Conservation (phyloP, 2,888 invertebrate species). For the Plemyria rubiginata region DNA sequence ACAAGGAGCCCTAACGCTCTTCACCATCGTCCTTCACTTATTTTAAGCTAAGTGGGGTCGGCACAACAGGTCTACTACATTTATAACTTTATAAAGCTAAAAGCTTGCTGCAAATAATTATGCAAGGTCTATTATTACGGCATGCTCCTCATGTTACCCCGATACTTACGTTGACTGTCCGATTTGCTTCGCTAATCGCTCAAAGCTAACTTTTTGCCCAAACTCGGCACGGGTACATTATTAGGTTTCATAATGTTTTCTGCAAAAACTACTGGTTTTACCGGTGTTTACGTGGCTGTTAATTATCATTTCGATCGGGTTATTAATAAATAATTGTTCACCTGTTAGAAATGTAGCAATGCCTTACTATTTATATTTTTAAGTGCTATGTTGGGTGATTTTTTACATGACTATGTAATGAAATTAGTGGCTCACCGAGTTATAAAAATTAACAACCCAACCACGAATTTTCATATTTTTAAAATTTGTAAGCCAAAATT, state of each 20-base stretch:
- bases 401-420: neutral
- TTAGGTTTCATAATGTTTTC: slow-evolving; percentile 27
- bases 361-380: neutral
- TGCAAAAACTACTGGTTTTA: slow-evolving; percentile 25
- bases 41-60: too few relatives aligned
- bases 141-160: slow-evolving; percentile 10
- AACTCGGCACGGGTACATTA: slow-evolving; percentile 24
- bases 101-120: neutral
- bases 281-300: slow-evolving; percentile 21
- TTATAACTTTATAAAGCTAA: too few relatives aligned
- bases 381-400: neutral
- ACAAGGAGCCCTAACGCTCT: too few relatives aligned
- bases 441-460: too few relatives aligned
- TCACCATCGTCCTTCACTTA: too few relatives aligned
- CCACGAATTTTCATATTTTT: too few relatives aligned
- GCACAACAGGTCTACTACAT: too few relatives aligned
- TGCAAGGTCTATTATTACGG: neutral
- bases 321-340: slow-evolving; percentile 17
- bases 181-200: slow-evolving; percentile 18
- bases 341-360: slow-evolving; percentile 8
- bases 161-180: slow-evolving; percentile 7
- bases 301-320: slow-evolving; percentile 2
- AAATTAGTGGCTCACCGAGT: too few relatives aligned
- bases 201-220: slow-evolving; percentile 18
- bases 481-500: too few relatives aligned